Conservation (phyloP, 2,888 invertebrate species). For the Athetis lepigone region DNA sequence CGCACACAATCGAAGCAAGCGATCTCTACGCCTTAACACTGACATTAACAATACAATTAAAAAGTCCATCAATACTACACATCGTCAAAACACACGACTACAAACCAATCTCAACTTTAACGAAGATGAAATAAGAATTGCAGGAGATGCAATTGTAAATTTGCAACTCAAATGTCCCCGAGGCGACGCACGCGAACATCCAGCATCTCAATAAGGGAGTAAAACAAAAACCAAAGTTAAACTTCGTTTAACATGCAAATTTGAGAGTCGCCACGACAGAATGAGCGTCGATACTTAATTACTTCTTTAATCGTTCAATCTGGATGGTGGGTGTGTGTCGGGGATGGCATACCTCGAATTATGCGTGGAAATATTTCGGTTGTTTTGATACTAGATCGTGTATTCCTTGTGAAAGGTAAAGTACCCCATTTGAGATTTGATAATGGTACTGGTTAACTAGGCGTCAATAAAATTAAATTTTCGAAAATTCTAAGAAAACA, state of each 20-base stretch:
- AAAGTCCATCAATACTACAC: slow-evolving; percentile 82
- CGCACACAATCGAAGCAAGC: slow-evolving; percentile 87
- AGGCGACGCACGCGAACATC: slow-evolving; percentile 82
- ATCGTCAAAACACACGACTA: slow-evolving; percentile 35
- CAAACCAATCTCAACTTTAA: slow-evolving; percentile 67
- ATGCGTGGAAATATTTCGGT: slow-evolving; percentile 19
- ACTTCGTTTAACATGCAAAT: slow-evolving; percentile 91
- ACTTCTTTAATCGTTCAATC: slow-evolving; percentile 90
- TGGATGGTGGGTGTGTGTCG: slow-evolving; percentile 80
- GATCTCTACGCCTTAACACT: slow-evolving; percentile 89
- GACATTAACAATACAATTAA: slow-evolving; percentile 90
- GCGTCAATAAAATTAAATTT: not conserved
- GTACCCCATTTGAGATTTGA: no score
- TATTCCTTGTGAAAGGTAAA: not conserved
- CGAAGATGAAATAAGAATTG: slow-evolving; percentile 54
- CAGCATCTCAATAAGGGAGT: slow-evolving; percentile 87
- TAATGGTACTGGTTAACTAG: not conserved
- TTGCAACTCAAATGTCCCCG: slow-evolving; percentile 70
- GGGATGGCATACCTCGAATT: slow-evolving; percentile 44
- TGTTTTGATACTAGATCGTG: not conserved
- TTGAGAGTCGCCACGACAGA: slow-evolving; percentile 89
- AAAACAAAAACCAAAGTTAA: slow-evolving; percentile 87
- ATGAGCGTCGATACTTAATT: slow-evolving; percentile 90
- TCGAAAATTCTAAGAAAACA: not conserved
- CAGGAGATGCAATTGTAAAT: slow-evolving; percentile 13